These are phyloP conservation scores for Baronia brevicornis DNA, from an alignment of 2,888 invertebrate genomes.

Conservation along the genomic window DNA sequence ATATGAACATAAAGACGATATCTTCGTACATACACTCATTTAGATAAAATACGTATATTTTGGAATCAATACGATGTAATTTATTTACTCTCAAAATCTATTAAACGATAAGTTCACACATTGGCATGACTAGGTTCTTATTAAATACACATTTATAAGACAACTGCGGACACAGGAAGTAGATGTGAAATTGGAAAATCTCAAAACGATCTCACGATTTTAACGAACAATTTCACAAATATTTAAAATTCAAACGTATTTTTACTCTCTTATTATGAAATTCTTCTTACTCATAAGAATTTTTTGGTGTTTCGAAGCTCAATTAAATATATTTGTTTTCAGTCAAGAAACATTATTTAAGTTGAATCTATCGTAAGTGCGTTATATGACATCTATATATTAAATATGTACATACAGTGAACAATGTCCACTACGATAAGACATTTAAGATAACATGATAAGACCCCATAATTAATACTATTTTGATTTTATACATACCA, in stretches of 20 bases:
- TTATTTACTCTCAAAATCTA: conserved; percentile 25
- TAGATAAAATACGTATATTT: conserved; percentile 67
- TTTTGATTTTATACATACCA: conserved; percentile 22
- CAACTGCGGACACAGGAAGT: conserved; percentile 28
- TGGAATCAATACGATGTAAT: conserved; percentile 63
- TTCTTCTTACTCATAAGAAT: conserved; percentile 62
- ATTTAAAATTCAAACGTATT: conserved; percentile 14
- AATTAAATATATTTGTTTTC: conserved; percentile 24
- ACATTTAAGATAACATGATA: conserved; percentile 13
- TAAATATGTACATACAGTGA: conserved; percentile 6
- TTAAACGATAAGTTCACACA: conserved; percentile 35
- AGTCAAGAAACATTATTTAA: conserved; percentile 17
- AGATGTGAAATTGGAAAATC: conserved; percentile 10
- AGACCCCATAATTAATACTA: conserved; percentile 49
- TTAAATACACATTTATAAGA: conserved; percentile 28
- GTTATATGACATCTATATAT: conserved; percentile 13
- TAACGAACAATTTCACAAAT: conserved; percentile 14
- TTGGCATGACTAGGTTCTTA: conserved; percentile 34
- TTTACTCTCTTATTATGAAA: conserved; percentile 27
- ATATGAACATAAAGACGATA: conserved; percentile 60
- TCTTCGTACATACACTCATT: conserved; percentile 58
- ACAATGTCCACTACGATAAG: conserved; percentile 9
- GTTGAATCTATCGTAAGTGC: too few species aligned
- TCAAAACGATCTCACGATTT: conserved; percentile 12
- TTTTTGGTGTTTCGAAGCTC: conserved; percentile 57